Conservation (phyloP, 2,888 invertebrate genomes). For the Nomada goodeniana region DNA sequence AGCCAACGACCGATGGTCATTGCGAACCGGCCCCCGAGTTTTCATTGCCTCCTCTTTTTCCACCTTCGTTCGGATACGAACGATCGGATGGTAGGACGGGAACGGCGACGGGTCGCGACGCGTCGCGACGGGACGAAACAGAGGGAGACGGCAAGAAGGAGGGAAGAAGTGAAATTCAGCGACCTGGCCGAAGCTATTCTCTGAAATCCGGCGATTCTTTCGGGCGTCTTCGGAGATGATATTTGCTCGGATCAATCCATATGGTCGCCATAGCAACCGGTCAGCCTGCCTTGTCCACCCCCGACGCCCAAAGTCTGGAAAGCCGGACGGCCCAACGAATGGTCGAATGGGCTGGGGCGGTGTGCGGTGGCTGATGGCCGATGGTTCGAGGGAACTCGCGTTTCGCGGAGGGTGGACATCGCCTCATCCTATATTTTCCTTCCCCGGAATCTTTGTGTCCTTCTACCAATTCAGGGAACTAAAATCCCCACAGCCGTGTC, state of each 20-base stretch:
- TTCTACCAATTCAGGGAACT: constrained; percentile 41
- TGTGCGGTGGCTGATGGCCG: constrained; percentile 62
- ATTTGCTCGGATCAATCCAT: constrained; percentile 84
- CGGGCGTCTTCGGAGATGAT: constrained; percentile 83
- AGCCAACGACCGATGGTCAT: constrained; percentile 45
- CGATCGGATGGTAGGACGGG: constrained; percentile 31
- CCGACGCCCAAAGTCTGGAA: constrained; percentile 76
- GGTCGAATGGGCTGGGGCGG: constrained; percentile 69
- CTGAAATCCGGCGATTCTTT: constrained; percentile 83
- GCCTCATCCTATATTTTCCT: constrained; percentile 18
- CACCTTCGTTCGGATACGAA: constrained; percentile 22
- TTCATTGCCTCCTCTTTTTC: constrained; percentile 46
- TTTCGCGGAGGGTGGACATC: constrained; percentile 56
- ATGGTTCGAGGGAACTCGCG: constrained; percentile 57
- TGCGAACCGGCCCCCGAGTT: constrained; percentile 44
- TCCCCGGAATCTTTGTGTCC: constrained; percentile 30
- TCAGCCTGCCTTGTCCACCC: constrained; percentile 82
- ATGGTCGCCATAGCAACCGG: constrained; percentile 83
- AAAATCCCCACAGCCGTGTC: constrained; percentile 21
- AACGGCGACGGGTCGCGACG: not conserved
- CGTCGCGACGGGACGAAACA: constrained; percentile 21
- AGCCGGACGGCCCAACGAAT: constrained; percentile 74
- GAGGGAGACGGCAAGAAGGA: constrained; percentile 20
- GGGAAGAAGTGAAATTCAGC: constrained; percentile 56
- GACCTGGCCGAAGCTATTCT: constrained; percentile 75